Percentiles rank a stretch among this genome's conserved stretches.
These are phyloP conservation scores for Limnephilus auricula DNA, from an alignment of 2,888 invertebrate genomes.

Conservation along the genomic window DNA sequence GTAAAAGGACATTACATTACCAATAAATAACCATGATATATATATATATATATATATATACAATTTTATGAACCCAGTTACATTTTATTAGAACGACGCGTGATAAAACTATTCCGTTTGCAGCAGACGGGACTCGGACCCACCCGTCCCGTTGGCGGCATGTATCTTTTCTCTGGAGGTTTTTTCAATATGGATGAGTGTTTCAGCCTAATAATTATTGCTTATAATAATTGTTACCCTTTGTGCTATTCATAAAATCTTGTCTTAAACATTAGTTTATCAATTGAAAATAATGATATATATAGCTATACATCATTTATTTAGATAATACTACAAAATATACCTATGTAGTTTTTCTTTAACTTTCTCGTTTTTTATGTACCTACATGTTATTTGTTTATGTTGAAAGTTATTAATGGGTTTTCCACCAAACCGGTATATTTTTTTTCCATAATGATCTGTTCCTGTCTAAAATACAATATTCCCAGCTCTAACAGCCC, in stretches of 20 bases:
- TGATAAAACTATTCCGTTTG: neutral
- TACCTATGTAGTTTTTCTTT: neutral
- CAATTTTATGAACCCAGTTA: constrained; percentile 7
- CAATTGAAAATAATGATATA: too few relatives aligned
- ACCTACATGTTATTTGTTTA: neutral
- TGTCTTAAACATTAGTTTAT: too few relatives aligned
- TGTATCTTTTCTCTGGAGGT: too few relatives aligned
- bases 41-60: neutral
- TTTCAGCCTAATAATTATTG: too few relatives aligned
- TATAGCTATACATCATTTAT: neutral
- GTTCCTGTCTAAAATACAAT: neutral
- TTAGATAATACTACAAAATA: neutral
- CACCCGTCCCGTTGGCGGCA: too few relatives aligned
- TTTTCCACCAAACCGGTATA: neutral
- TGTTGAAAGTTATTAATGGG: constrained; percentile 17
- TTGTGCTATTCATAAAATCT: too few relatives aligned
- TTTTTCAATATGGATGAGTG: too few relatives aligned
- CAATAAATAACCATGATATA: constrained; percentile 11
- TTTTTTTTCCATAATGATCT: constrained; percentile 2
- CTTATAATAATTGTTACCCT: too few relatives aligned
- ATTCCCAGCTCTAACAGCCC: constrained; percentile 13
- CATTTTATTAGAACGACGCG: neutral
- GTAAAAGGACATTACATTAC: neutral
- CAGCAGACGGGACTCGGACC: too few relatives aligned
- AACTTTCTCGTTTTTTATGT: neutral